Conservation (phyloP, 2,888 invertebrate species). For the Megaustenia siamemsis region DNA sequence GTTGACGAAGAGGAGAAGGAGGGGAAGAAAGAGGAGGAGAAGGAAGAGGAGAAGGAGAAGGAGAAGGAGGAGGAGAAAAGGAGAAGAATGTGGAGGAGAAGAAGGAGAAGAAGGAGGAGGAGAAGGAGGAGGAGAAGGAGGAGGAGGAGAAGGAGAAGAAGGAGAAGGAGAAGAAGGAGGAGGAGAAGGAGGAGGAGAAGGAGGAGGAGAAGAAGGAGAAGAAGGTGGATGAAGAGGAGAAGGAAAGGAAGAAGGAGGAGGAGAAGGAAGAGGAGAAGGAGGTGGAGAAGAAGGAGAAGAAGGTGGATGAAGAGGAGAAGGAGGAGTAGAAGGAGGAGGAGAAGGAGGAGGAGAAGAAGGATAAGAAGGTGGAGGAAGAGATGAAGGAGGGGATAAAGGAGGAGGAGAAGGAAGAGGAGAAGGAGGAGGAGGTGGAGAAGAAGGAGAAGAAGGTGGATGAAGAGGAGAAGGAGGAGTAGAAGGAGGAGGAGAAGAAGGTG, state of each 20-base stretch:
- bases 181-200: not conserved
- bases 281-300: too few relatives aligned
- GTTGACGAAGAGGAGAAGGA: not conserved
- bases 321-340: not conserved
- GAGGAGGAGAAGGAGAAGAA: not conserved
- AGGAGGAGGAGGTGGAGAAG: too few relatives aligned
- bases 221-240: conserved; percentile 4
- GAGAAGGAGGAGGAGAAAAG: not conserved
- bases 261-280: not conserved
- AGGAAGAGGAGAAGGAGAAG: not conserved
- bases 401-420: not conserved
- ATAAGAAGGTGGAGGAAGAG: too few relatives aligned
- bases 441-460: not conserved
- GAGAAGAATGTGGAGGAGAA: too few relatives aligned
- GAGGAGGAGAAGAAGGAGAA: not conserved
- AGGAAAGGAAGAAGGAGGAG: not conserved
- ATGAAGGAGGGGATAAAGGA: not conserved
- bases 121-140: not conserved
- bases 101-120: not conserved
- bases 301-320: not conserved
- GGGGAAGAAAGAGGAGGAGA: conserved; percentile 2
- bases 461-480: not conserved
- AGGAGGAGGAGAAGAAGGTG: not conserved
- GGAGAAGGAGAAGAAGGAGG: not conserved
- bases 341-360: conserved; percentile 10